A percentile compares a stretch with the other conserved stretches of the same genome.
These are phyloP conservation scores for Acrossocheilus fasciatus DNA, from an alignment of 2,797 vertebrate species.

Conservation along the genomic window DNA sequence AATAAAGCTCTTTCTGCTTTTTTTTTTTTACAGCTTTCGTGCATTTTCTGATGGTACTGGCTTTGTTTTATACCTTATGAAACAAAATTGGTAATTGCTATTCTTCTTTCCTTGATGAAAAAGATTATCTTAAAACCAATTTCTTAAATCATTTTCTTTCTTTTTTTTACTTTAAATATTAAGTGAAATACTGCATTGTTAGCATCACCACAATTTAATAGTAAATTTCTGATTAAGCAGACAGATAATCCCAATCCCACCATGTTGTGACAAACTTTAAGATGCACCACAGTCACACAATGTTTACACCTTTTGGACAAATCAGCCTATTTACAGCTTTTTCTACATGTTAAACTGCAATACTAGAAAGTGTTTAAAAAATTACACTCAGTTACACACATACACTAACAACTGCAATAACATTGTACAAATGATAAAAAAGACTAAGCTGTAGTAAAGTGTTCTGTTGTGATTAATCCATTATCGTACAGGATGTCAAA, in stretches of 20 bases:
- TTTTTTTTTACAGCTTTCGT: background rate
- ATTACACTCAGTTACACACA: background rate
- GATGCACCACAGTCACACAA: background rate
- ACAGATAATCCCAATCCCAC: background rate
- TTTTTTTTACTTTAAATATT: background rate
- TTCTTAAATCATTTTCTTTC: no score
- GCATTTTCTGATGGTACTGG: background rate
- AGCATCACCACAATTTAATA: background rate
- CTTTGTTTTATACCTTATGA: background rate
- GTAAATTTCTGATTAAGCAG: background rate
- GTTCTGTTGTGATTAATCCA: background rate
- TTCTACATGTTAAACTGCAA: background rate
- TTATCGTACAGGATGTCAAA: background rate
- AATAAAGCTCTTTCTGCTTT: background rate
- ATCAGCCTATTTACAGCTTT: background rate
- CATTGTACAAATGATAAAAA: background rate
- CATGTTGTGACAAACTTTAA: background rate
- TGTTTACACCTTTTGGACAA: background rate
- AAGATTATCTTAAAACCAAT: background rate
- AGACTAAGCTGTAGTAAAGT: background rate
- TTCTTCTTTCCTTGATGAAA: background rate
- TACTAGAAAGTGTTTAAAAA: background rate
- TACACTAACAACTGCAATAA: background rate
- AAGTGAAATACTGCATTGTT: background rate
- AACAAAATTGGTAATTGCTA: background rate